phyloP scores from a whole-genome alignment of 2,113 vertebrate genomes.

The Rhineura floridana region DNA sequence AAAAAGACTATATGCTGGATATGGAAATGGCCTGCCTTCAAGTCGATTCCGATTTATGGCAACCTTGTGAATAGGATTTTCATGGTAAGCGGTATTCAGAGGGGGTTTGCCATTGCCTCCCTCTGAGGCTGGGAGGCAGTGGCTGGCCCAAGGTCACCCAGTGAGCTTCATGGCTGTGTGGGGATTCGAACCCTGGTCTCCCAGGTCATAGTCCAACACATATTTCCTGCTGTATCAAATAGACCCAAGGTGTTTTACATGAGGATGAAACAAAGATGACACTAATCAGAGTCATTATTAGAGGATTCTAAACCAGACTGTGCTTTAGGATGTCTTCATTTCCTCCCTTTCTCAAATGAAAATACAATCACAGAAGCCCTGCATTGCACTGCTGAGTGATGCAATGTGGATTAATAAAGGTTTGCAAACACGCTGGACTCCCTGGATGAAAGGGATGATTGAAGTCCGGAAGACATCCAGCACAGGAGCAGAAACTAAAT shows the following conservation, averaged over 20 bases:
- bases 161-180: too few species aligned
- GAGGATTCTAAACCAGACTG: background rate
- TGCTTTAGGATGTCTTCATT: background rate
- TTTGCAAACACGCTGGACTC: background rate
- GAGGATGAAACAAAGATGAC: background rate
- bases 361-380: slow-evolving; percentile 17
- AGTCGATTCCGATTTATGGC: too few species aligned
- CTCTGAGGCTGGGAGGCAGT: too few species aligned
- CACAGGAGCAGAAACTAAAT: background rate
- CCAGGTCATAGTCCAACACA: background rate
- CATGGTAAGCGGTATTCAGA: too few species aligned
- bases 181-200: too few species aligned
- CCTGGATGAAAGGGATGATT: slow-evolving; percentile 4
- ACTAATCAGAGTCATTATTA: background rate
- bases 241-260: background rate
- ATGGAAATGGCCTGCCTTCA: too few species aligned
- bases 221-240: background rate
- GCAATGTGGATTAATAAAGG: background rate
- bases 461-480: slow-evolving; percentile 9
- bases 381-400: background rate
- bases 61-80: too few species aligned
- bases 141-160: too few species aligned
- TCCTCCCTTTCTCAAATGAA: background rate
- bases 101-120: too few species aligned
- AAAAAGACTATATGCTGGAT: background rate